Evolutionary conservation across 1,140 invertebrate species (phyloP).

Genomic region (Penaeus japonicus): DNA sequence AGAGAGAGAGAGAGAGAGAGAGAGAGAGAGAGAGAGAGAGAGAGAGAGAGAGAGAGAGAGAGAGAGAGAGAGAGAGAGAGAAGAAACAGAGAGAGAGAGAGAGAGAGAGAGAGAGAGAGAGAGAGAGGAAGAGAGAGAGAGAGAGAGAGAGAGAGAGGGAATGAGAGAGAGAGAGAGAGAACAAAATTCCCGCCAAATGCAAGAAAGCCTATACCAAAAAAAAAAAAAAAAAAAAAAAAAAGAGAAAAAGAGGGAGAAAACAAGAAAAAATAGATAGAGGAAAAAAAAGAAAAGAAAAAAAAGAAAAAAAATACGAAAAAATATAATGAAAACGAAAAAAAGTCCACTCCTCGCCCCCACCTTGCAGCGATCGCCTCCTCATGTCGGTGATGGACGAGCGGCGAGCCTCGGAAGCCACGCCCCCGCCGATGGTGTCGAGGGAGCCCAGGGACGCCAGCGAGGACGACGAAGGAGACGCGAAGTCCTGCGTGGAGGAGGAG

Average conservation of each 20-base stretch:
- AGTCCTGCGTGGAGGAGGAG: conserved; percentile 13
- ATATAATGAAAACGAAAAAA: too few relatives aligned
- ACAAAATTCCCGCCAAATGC: not conserved
- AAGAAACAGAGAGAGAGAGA: not conserved
- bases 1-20: too few relatives aligned
- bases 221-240: not conserved
- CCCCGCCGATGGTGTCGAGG: not conserved
- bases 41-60: too few relatives aligned
- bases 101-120: too few relatives aligned
- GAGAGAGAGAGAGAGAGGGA: not conserved
- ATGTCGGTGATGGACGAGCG: conserved; percentile 28
- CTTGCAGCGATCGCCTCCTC: conserved; percentile 37
- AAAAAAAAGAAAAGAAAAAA: too few relatives aligned
- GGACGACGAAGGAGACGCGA: conserved; percentile 26
- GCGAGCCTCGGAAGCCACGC: not conserved
- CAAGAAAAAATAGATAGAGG: too few relatives aligned
- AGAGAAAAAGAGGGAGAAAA: too few relatives aligned
- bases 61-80: not conserved
- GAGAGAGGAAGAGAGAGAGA: not conserved
- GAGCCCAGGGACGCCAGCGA: conserved; percentile 41
- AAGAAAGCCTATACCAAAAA: not conserved
- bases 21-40: too few relatives aligned
- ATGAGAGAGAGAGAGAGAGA: not conserved
- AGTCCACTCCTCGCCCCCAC: not conserved
- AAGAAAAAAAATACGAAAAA: too few relatives aligned